Evolutionary conservation across 1,140 invertebrate genomes (phyloP), one percentile per base, ranked within the genome.

Genomic region (Cotesia typhae): DNA sequence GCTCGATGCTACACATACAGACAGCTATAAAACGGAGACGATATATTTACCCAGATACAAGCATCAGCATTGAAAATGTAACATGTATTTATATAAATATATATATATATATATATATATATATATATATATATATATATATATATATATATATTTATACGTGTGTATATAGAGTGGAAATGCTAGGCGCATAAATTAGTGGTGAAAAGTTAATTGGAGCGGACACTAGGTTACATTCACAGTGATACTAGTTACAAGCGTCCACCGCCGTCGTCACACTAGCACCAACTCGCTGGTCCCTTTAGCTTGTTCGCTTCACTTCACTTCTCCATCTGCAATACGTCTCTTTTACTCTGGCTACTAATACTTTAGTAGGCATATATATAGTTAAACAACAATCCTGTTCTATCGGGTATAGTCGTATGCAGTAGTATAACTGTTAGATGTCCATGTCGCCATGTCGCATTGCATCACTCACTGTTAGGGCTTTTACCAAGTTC

Each of bases 121-220:
- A 61, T 53, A 67, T 47, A 71, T 61, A 9, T 61, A 61, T 61
- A 36, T 9, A 61, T 53, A 67, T 47, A 71, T 61, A 9, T 61
- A 61, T 61, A 36, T 9, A 61, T 53, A 67, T 47, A 71, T 67
- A 64, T 70, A 79, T 77, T 75, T 60, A 57, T 67, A 65, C 47
- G 20, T 36, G 17, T 36, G 67, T 36, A 10, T 36, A 52, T 41
- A 47, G 51, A 70, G 38, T 72, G 66, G 66, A 65, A 74, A 73
- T 63, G 70, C 70, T 74, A 70, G 72, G 61, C 75, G 79, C 78
- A 82, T 82, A 81, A 82, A 82, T 82, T 82, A 82, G 81, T 78
- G 79, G 80, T 77, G 81, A 82, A 82, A 82, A 82, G 81, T 82
- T 82, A 82, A 82, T 82, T 82, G 81, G 81, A 79, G 78, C 79